Conservation (phyloP, 35 echinoderm and acorn worm species). For the Nesometra sesokonis region DNA sequence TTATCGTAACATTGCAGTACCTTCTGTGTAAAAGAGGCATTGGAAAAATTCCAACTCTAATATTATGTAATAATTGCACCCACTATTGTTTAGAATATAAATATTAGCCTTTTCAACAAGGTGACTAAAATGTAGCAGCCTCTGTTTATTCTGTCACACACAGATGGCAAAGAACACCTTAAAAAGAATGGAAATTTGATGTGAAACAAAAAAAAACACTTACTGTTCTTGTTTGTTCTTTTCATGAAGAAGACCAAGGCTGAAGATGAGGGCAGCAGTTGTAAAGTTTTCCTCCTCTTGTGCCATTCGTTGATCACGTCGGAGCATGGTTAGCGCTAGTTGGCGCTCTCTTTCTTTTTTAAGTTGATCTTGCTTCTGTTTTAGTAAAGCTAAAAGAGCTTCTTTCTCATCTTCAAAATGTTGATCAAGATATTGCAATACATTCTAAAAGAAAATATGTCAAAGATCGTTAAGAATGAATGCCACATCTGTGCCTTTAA, state of each 20-base stretch:
- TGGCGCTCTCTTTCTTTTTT: constrained; percentile 65
- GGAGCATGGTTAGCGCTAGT: constrained; percentile 65
- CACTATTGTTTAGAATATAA: too few relatives aligned
- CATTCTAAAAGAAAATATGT: constrained; percentile 55
- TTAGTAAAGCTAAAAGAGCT: constrained; percentile 58
- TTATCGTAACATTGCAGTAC: too few relatives aligned
- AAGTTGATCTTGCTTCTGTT: constrained; percentile 39
- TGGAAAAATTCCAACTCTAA: too few relatives aligned
- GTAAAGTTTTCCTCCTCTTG: constrained; percentile 79
- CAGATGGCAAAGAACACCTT: too few relatives aligned
- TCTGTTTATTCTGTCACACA: too few relatives aligned
- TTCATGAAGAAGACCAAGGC: constrained; percentile 79
- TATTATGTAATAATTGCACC: too few relatives aligned
- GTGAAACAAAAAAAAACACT: neutral
- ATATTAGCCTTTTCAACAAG: too few relatives aligned
- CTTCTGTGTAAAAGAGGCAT: too few relatives aligned
- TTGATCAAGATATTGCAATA: constrained; percentile 68
- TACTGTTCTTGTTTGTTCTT: constrained; percentile 50
- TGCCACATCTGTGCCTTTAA: too few relatives aligned
- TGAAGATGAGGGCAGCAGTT: constrained; percentile 70
- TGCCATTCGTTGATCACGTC: constrained; percentile 70
- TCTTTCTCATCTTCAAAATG: constrained; percentile 97
- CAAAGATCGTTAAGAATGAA: too few relatives aligned
- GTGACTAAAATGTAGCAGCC: too few relatives aligned
- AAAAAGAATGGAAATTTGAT: too few relatives aligned